Evolutionary conservation across 2,113 vertebrate genomes (phyloP).

Genomic region (Crotalus tigris): DNA sequence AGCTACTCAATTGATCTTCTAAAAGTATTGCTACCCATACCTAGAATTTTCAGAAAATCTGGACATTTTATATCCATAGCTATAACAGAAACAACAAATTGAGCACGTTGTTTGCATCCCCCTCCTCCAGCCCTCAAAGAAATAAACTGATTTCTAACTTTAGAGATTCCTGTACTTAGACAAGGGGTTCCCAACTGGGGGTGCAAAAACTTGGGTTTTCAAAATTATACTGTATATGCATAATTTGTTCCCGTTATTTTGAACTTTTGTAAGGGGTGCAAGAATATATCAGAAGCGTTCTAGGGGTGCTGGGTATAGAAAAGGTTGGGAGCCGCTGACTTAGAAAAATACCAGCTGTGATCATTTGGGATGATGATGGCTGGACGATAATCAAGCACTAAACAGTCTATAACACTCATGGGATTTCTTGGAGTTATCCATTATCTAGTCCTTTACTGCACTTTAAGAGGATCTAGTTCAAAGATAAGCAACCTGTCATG

Average conservation of each 20-base stretch:
- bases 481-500: background rate
- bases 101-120: background rate
- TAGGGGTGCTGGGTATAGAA: too few relatives aligned
- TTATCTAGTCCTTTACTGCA: background rate
- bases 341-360: background rate
- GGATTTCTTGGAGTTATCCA: background rate
- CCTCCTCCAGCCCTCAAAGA: background rate
- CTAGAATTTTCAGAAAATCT: background rate
- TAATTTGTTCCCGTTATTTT: too few relatives aligned
- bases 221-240: too few relatives aligned
- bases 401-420: background rate
- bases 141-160: background rate
- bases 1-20: background rate
- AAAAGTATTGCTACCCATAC: background rate
- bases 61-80: background rate
- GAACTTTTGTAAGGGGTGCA: too few relatives aligned
- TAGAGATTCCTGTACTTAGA: background rate
- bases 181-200: too few relatives aligned
- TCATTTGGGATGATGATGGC: background rate
- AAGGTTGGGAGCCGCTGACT: too few relatives aligned
- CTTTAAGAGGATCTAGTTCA: background rate
- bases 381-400: background rate
- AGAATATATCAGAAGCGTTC: too few relatives aligned
- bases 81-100: background rate
- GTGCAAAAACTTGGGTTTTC: too few relatives aligned